A percentile compares a stretch with the other conserved stretches of the same genome.
Conservation (phyloP, 2,888 invertebrate species). For the Patella pellucida region DNA sequence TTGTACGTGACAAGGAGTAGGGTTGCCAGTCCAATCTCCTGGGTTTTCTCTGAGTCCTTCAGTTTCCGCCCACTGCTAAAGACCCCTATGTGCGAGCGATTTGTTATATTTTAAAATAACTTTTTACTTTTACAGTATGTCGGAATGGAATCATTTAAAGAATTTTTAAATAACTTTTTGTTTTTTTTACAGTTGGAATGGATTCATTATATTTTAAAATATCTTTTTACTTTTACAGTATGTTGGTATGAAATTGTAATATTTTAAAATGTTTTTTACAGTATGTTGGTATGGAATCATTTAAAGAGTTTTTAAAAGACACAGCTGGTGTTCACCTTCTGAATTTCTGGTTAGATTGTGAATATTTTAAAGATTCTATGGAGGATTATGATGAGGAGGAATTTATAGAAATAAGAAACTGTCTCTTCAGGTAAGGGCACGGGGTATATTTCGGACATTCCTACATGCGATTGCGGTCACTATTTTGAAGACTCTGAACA, state of each 20-base stretch:
- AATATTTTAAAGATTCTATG: conserved; percentile 69
- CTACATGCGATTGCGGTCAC: too few species aligned
- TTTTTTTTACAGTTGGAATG: too few species aligned
- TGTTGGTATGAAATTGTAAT: neutral
- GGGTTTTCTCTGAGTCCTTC: too few species aligned
- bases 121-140: neutral
- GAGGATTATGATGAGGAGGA: conserved; percentile 65
- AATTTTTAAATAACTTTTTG: too few species aligned
- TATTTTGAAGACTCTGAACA: too few species aligned
- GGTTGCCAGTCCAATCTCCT: too few species aligned
- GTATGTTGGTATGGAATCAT: conserved; percentile 65
- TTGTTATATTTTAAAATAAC: neutral
- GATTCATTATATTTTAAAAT: neutral
- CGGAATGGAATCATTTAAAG: neutral
- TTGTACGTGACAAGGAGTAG: too few species aligned
- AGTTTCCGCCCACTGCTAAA: too few species aligned
- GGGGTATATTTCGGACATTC: too few species aligned
- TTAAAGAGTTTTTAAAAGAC: conserved; percentile 62
- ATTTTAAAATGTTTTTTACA: conserved; percentile 26
- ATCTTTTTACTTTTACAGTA: neutral
- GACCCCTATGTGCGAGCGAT: neutral
- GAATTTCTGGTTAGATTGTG: conserved; percentile 71
- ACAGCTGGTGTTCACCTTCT: conserved; percentile 64
- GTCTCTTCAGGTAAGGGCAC: conserved; percentile 65
- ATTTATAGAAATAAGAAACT: conserved; percentile 60